Percentiles rank a stretch among this genome's conserved stretches.
phyloP scores from a whole-genome alignment of 2,888 invertebrate species.

The Drosophila meridiana region DNA sequence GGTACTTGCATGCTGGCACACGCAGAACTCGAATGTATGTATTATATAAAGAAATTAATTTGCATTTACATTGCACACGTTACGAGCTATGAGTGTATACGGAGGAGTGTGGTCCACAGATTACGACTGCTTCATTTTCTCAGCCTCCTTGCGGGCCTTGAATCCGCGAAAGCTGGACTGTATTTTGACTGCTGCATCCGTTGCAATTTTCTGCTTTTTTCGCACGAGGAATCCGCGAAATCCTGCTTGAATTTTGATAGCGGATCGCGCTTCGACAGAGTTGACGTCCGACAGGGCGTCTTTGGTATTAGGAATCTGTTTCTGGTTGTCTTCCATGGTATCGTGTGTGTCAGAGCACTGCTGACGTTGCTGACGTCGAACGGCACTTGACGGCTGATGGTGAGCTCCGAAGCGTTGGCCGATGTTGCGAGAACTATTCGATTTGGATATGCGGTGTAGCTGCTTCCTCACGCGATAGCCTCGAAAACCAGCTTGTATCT shows the following conservation, averaged over 20 bases:
- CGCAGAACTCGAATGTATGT: slow-evolving; percentile 35
- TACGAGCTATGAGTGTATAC: slow-evolving; percentile 4
- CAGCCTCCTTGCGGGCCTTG: slow-evolving; percentile 83
- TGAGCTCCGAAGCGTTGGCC: slow-evolving; percentile 40
- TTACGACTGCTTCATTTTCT: slow-evolving; percentile 81
- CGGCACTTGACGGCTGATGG: slow-evolving; percentile 31
- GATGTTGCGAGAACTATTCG: slow-evolving; percentile 29
- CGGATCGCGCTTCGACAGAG: slow-evolving; percentile 80
- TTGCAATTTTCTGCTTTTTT: slow-evolving; percentile 83
- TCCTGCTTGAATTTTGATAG: slow-evolving; percentile 84
- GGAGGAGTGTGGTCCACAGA: neutral
- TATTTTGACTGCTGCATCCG: slow-evolving; percentile 85
- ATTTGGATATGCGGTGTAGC: slow-evolving; percentile 71
- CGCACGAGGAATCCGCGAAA: slow-evolving; percentile 84
- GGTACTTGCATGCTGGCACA: slow-evolving; percentile 33
- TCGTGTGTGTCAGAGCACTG: slow-evolving; percentile 11
- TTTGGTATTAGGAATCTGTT: slow-evolving; percentile 3
- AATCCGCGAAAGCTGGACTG: slow-evolving; percentile 85
- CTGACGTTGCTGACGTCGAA: slow-evolving; percentile 53
- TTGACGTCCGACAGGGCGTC: slow-evolving; percentile 34
- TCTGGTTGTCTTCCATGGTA: slow-evolving; percentile 52
- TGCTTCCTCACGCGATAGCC: slow-evolving; percentile 86
- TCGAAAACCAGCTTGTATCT: slow-evolving; percentile 87
- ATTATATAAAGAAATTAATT: slow-evolving; percentile 17
- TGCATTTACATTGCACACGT: slow-evolving; percentile 21